Evolutionary conservation across 2,113 vertebrate genomes (phyloP).

Genomic region (Paramormyrops kingsleyae): DNA sequence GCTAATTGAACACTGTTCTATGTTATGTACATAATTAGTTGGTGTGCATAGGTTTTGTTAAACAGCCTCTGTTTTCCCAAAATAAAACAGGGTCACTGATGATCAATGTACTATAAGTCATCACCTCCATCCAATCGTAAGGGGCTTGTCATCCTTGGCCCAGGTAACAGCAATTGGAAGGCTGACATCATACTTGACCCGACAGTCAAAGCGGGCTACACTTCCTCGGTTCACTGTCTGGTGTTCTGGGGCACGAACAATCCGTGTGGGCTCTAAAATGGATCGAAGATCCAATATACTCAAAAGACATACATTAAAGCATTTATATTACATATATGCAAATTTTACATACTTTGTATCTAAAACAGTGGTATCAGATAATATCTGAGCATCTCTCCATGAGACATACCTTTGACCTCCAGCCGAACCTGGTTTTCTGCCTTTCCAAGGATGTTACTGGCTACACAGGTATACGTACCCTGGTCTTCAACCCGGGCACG

Average conservation of each 20-base stretch:
- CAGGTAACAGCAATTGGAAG: slow-evolving; percentile 70
- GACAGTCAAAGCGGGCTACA: slow-evolving; percentile 72
- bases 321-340: not conserved
- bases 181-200: slow-evolving; percentile 71
- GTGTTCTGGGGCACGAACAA: slow-evolving; percentile 72
- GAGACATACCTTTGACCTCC: slow-evolving; percentile 88
- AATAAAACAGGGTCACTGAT: not conserved
- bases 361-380: not conserved
- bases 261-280: slow-evolving; percentile 79
- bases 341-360: not conserved
- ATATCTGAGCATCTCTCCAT: not conserved
- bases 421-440: slow-evolving; percentile 83
- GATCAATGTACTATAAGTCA: not conserved
- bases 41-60: not conserved
- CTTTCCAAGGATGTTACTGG: slow-evolving; percentile 83
- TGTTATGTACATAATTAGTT: not conserved
- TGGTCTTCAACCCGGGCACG: slow-evolving; percentile 78
- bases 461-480: slow-evolving; percentile 92
- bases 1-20: not conserved
- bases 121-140: slow-evolving; percentile 74
- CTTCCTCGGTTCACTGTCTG: slow-evolving; percentile 65
- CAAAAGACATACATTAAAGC: not conserved
- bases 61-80: not conserved
- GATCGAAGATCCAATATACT: not conserved
- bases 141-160: slow-evolving; percentile 76